A percentile compares a stretch with the other conserved stretches of the same genome.
Evolutionary conservation across 2,888 invertebrate species (phyloP).

Genomic region (Nasonia oneida): DNA sequence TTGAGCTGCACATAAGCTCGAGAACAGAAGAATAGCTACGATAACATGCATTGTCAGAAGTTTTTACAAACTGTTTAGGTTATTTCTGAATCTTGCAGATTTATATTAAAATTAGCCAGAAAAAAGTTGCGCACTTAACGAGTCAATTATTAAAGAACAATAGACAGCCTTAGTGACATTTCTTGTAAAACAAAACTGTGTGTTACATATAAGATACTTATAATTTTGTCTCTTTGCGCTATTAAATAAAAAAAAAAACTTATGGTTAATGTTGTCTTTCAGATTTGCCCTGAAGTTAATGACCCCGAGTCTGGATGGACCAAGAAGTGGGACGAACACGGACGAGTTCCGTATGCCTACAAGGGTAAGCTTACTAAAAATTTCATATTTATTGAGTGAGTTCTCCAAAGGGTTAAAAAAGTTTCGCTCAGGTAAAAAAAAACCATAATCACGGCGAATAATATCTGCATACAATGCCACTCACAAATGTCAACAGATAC

Average conservation of each 20-base stretch:
- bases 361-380: constrained; percentile 81
- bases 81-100: no score
- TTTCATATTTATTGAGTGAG: background rate
- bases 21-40: no score
- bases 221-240: no score
- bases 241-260: background rate
- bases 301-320: constrained; percentile 88
- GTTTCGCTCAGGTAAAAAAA: background rate
- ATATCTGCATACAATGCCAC: constrained; percentile 49
- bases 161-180: no score
- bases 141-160: no score
- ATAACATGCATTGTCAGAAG: no score
- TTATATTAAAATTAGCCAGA: no score
- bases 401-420: background rate
- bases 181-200: no score
- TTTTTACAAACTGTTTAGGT: no score
- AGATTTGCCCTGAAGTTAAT: constrained; percentile 90
- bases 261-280: constrained; percentile 32
- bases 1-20: no score
- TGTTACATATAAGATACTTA: no score
- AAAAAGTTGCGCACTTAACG: no score
- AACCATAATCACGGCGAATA: background rate
- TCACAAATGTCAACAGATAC: constrained; percentile 21
- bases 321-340: constrained; percentile 90
- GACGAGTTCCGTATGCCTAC: constrained; percentile 92